Conservation (phyloP, 2,888 invertebrate genomes). For the Tachina fera region DNA sequence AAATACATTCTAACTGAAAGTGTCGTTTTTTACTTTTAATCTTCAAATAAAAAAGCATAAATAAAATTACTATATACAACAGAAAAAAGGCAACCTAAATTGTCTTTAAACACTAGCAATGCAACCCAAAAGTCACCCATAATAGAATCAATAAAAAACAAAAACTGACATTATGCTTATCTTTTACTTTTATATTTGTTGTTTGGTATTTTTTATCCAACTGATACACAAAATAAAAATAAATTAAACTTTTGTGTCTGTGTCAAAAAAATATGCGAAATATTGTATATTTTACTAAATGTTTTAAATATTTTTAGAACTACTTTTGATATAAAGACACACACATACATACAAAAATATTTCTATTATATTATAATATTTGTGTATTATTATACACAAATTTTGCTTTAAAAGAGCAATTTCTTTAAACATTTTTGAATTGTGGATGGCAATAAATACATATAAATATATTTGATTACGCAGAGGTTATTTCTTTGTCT, state of each 20-base stretch:
- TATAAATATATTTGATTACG: too few species aligned
- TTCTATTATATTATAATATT: neutral
- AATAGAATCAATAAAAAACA: slow-evolving; percentile 48
- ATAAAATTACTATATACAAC: too few species aligned
- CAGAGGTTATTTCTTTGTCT: too few species aligned
- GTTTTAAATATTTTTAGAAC: slow-evolving; percentile 1
- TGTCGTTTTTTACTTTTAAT: neutral
- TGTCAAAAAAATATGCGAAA: neutral
- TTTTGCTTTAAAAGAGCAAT: neutral
- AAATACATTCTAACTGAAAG: neutral
- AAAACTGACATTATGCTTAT: slow-evolving; percentile 40
- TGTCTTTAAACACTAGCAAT: slow-evolving; percentile 28
- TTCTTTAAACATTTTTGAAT: neutral
- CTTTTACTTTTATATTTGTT: neutral
- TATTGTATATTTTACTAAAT: slow-evolving; percentile 28
- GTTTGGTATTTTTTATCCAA: slow-evolving; percentile 9
- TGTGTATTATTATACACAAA: neutral
- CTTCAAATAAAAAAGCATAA: too few species aligned
- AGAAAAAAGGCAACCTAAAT: neutral
- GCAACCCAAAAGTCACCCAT: slow-evolving; percentile 54
- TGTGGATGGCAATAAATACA: neutral
- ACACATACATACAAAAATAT: slow-evolving; percentile 7
- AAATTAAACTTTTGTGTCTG: slow-evolving; percentile 23
- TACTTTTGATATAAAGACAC: slow-evolving; percentile 38
- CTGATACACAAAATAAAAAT: neutral